A percentile compares a stretch with the other conserved stretches of the same genome.
phyloP scores from a whole-genome alignment of 1,140 invertebrate genomes.

The Amphibalanus amphitrite region DNA sequence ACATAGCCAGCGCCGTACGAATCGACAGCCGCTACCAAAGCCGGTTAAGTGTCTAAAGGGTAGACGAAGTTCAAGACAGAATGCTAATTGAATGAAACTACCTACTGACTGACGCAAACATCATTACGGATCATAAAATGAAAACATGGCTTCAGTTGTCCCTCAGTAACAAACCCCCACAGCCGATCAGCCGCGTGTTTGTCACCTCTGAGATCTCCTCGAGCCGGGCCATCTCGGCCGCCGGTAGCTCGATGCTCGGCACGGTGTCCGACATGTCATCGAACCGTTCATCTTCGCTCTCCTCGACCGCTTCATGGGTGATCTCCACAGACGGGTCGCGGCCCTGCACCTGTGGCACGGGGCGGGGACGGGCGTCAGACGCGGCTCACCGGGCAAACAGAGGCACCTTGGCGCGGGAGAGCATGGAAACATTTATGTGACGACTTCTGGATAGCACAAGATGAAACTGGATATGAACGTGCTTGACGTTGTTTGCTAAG shows the following conservation, averaged over 20 bases:
- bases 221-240: conserved; percentile 76
- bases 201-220: conserved; percentile 78
- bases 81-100: no score
- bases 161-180: no score
- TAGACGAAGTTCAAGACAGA: no score
- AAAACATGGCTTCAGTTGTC: no score
- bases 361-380: no score
- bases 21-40: no score
- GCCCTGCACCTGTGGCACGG: conserved; percentile 59
- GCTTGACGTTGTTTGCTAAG: conserved; percentile 3
- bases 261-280: conserved; percentile 87
- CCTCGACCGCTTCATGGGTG: conserved; percentile 92
- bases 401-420: no score
- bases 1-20: neutral
- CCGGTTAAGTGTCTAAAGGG: no score
- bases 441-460: neutral
- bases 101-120: no score
- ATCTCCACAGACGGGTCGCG: conserved; percentile 96
- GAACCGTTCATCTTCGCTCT: conserved; percentile 93
- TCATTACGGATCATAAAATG: no score
- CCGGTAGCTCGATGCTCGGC: conserved; percentile 78
- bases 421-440: neutral
- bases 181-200: no score
- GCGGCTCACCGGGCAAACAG: no score
- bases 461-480: neutral